Evolutionary conservation across 1,140 invertebrate genomes (phyloP), one percentile per base, ranked within the genome.

Genomic region (Sesamia nonagrioides): DNA sequence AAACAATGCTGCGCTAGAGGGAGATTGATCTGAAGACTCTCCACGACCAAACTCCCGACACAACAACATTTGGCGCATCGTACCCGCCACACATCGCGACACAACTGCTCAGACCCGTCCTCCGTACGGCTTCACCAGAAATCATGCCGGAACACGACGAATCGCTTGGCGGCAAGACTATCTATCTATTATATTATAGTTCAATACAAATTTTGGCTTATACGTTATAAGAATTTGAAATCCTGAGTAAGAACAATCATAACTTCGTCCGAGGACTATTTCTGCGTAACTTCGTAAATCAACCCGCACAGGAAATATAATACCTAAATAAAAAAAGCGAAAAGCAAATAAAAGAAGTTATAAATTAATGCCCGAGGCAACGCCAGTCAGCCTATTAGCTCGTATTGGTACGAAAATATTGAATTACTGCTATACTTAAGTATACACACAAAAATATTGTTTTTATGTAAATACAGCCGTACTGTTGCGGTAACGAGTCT

Each of bases 381-480:
- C 82, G 79, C 82, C 82, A 86, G 77, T 84, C 73, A 42, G 58
- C 77, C 81, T 87, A 85, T 87, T 86, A 84, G 83, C 78, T n/a
- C 48, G 58, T 61, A 74, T 74, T 61, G 54, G 35, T 74, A 60
- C 56, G 72, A 75, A 63, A 75, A 75, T 75, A 75, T 63, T 75
- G 58, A 63, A 61, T 75, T 75, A 75, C 73, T 58, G 35, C 40
- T 48, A 74, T 58, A n/a, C n/a, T n/a, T n/a, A 61, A 75, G 63
- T 75, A 45, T 74, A 60, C 72, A 37, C 58, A 75, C 56, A 45
- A 61, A 75, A 94, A 93, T 92, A 91, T 90, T 92, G 87, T 92
- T 92, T 92, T 93, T 92, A 94, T 93, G 93, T 93, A 93, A 93
- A 94, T 94, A 94, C 71, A 80, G 90, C 84, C 27, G 91, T 91